phyloP scores from a whole-genome alignment of 2,797 vertebrate species.

The Masticophis lateralis region DNA sequence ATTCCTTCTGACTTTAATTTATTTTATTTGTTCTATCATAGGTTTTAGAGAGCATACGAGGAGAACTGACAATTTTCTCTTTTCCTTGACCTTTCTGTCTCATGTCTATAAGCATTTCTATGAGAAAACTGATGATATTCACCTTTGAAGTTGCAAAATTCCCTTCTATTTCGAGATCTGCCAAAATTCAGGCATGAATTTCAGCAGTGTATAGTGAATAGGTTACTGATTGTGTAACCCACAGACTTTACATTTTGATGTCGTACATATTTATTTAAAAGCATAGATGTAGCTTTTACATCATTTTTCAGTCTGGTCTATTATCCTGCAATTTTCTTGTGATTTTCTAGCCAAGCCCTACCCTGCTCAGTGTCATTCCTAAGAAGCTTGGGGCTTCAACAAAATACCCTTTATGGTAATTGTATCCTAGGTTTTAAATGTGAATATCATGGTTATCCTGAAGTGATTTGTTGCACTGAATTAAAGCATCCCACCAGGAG shows the following conservation, averaged over 20 bases:
- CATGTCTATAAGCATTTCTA: not conserved
- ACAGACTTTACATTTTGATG: not conserved
- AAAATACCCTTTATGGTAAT: not conserved
- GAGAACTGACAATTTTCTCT: not conserved
- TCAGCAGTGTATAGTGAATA: not conserved
- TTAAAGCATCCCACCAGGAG: not conserved
- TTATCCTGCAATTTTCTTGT: not conserved
- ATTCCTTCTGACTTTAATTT: not conserved
- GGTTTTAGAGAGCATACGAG: not conserved
- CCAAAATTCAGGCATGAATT: not conserved
- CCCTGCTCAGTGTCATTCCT: not conserved
- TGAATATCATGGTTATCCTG: not conserved
- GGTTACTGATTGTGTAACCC: not conserved
- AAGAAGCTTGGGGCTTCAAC: not conserved
- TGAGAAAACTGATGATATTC: not conserved
- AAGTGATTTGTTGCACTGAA: not conserved
- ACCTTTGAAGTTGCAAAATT: not conserved
- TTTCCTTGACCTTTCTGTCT: not conserved
- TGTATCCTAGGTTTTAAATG: not conserved
- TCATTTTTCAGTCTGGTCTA: not conserved
- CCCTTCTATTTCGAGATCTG: not conserved
- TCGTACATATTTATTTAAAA: not conserved
- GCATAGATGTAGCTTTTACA: not conserved
- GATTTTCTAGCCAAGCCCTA: not conserved
- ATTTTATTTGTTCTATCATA: not conserved